Evolutionary conservation across 2,888 invertebrate genomes (phyloP).

Genomic region (Iselma pallidipennis): DNA sequence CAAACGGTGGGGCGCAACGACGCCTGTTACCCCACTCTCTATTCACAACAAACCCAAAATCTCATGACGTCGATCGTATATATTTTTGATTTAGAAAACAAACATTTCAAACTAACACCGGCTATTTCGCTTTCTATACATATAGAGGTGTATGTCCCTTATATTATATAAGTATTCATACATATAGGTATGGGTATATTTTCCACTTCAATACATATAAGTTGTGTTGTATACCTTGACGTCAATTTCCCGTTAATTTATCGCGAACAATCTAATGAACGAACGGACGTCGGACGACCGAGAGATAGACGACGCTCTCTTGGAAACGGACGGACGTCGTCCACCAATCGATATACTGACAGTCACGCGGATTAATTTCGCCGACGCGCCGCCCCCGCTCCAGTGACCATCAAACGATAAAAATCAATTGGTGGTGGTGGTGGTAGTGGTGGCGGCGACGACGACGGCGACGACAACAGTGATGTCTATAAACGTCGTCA

Average conservation of each 20-base stretch:
- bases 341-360: background rate
- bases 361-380: background rate
- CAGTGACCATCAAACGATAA: background rate
- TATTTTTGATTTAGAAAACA: background rate
- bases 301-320: background rate
- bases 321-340: background rate
- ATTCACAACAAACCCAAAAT: background rate
- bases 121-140: background rate
- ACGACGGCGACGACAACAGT: background rate
- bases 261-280: background rate
- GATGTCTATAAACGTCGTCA: background rate
- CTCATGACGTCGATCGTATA: background rate
- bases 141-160: background rate
- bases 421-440: background rate
- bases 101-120: background rate
- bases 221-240: background rate
- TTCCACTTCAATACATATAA: background rate
- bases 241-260: background rate
- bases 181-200: too few relatives aligned
- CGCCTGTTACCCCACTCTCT: slow-evolving; percentile 1
- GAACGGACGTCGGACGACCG: background rate
- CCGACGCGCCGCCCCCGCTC: background rate
- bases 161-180: background rate
- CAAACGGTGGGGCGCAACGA: slow-evolving; percentile 55
- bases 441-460: background rate